Evolutionary conservation across 2,797 vertebrate species (phyloP), one percentile per base, ranked within the genome.

Genomic region (Hyperoplus lanceolatus): DNA sequence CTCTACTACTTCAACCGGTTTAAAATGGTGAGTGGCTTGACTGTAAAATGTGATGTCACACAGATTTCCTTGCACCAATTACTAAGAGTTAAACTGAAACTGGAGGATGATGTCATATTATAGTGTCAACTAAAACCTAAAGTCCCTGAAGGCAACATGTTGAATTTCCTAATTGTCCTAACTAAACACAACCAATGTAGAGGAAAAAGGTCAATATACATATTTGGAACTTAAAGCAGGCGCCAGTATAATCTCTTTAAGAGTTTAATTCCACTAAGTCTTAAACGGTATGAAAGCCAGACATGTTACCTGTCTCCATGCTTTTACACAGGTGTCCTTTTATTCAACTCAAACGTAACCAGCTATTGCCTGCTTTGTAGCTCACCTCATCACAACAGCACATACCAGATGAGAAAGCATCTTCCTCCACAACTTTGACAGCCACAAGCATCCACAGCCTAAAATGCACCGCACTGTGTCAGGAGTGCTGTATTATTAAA

Each of bases 331-430:
- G 29, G 29, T 18, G 29, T 56, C 63, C 68, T 84, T 8, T 70
- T 1, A 45, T 1, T 80, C 81, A 82, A 82, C 79, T 48, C 59
- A 6, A 29, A 58, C 48, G 50, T 15, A 55, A 21, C 50, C 48
- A 54, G 48, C 70, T 69, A 41, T 43, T 48, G 18, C 29, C 29
- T 29, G 29, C 56, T 58, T 46, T 68, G 64, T 66, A 55, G 53
- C 70, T 75, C 53, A 49, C n/a, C 46, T 77, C 66, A 43, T 39
- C 73, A 68, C 38, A 13, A 3, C 38, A 29, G 62, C 70, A 51
- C 54, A 51, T 68, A 46, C 42, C 60, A 67, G 41, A 76, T 12
- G 48, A 14, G 50, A 11, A 38, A 49, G 64, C 55, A 59, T 42
- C 48, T 42, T 39, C 66, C 50, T 14, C 48, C 63, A 53, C 55